Conservation (phyloP, 2,797 vertebrate species). For the Kryptopterus vitreolus region DNA sequence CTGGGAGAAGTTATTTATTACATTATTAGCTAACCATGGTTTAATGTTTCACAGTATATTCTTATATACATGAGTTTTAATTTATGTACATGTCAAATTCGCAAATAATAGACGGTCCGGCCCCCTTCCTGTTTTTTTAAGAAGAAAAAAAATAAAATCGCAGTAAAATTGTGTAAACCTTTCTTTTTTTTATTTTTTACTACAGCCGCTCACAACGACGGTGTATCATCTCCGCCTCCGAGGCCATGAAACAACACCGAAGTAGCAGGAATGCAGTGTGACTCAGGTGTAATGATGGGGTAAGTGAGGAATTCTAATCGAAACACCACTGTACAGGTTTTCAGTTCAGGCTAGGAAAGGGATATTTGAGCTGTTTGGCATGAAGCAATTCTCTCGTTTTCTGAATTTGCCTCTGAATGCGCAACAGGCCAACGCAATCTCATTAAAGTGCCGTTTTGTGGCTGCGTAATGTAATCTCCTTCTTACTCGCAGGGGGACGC, state of each 20-base stretch:
- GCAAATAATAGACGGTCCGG: not conserved
- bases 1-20: constrained; percentile 60
- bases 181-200: constrained; percentile 21
- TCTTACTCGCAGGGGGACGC: constrained; percentile 13
- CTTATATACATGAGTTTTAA: not conserved
- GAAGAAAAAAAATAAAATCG: constrained; percentile 41
- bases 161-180: not conserved
- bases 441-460: constrained; percentile 39
- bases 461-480: constrained; percentile 30
- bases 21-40: not conserved
- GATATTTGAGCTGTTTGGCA: constrained; percentile 65
- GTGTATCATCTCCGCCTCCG: constrained; percentile 4
- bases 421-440: constrained; percentile 25
- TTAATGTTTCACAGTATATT: not conserved
- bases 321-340: constrained; percentile 60
- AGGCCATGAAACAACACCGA: constrained; percentile 26
- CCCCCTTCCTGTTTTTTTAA: not conserved
- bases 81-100: constrained; percentile 20
- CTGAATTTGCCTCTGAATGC: constrained; percentile 26
- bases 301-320: constrained; percentile 58
- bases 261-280: constrained; percentile 20
- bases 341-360: constrained; percentile 49
- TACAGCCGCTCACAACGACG: not conserved
- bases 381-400: constrained; percentile 60
- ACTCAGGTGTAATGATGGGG: constrained; percentile 56